Percentiles rank a stretch among this genome's conserved stretches.
Conservation (phyloP, 2,113 vertebrate genomes). For the Caretta caretta region DNA sequence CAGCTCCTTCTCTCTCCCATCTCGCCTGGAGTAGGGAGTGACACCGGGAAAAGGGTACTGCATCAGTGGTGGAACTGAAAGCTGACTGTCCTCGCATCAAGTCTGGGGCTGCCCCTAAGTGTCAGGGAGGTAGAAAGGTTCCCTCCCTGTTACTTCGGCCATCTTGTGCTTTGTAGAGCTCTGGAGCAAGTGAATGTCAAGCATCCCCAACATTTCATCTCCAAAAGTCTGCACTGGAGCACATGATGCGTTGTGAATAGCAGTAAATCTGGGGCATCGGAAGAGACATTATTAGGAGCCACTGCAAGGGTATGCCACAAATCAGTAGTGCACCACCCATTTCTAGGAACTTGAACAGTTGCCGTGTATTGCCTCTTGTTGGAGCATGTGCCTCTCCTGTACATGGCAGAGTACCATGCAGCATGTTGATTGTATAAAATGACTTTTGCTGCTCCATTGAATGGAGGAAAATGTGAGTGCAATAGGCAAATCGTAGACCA, state of each 20-base stretch:
- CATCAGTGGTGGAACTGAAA: not conserved
- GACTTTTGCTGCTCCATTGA: not conserved
- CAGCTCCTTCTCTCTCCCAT: not conserved
- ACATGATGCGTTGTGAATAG: not conserved
- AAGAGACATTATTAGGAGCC: not conserved
- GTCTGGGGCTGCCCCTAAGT: not conserved
- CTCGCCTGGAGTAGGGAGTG: not conserved
- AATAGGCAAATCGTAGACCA: not conserved
- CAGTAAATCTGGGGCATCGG: not conserved
- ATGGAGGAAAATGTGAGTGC: not conserved
- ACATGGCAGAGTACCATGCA: no score
- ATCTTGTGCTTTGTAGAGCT: not conserved
- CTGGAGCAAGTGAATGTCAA: not conserved
- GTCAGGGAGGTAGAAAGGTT: not conserved
- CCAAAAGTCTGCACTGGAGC: not conserved
- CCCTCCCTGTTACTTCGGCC: not conserved
- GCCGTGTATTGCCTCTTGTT: not conserved
- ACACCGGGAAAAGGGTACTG: not conserved
- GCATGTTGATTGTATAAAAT: not conserved
- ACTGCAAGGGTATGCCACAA: not conserved
- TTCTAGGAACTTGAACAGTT: not conserved
- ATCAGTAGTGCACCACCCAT: fast-evolving
- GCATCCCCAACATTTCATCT: not conserved
- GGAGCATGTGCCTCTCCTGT: not conserved
- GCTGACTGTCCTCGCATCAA: not conserved